Conservation (phyloP, 2,797 vertebrate species). For the Rhynchotus rufescens region DNA sequence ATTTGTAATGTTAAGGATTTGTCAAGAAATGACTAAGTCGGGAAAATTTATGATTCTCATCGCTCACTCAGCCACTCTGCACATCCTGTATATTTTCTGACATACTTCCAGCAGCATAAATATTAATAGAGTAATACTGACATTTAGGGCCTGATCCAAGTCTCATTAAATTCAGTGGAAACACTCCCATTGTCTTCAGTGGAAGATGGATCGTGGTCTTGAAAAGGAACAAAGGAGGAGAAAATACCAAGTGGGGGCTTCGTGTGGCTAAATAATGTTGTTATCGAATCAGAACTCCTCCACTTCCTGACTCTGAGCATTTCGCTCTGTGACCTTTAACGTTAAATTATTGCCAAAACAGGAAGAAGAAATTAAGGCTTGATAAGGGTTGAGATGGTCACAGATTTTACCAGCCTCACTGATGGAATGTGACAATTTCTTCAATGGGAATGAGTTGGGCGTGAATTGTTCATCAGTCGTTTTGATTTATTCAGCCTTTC, state of each 20-base stretch:
- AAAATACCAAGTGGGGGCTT: slow-evolving; percentile 66
- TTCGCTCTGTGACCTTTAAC: slow-evolving; percentile 67
- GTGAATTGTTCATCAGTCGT: slow-evolving; percentile 57
- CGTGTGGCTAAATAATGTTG: slow-evolving; percentile 55
- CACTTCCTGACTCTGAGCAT: slow-evolving; percentile 57
- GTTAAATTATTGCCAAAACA: slow-evolving; percentile 75
- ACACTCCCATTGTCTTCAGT: slow-evolving; percentile 73
- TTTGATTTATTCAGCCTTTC: slow-evolving; percentile 61
- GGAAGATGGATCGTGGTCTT: slow-evolving; percentile 66
- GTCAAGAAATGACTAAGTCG: slow-evolving; percentile 61
- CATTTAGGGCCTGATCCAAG: slow-evolving; percentile 70
- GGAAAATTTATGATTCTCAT: slow-evolving; percentile 67
- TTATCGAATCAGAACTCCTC: slow-evolving; percentile 71
- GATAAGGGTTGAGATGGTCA: slow-evolving; percentile 65
- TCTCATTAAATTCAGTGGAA: slow-evolving; percentile 73
- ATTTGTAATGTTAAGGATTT: slow-evolving; percentile 64
- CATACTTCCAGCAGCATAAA: slow-evolving; percentile 71
- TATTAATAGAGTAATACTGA: slow-evolving; percentile 76
- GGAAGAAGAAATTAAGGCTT: slow-evolving; percentile 69
- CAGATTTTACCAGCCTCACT: slow-evolving; percentile 56
- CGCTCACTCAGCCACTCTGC: slow-evolving; percentile 57
- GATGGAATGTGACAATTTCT: slow-evolving; percentile 68
- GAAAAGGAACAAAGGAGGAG: slow-evolving; percentile 64
- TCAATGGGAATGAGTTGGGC: slow-evolving; percentile 54
- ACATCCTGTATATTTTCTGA: slow-evolving; percentile 73